phyloP scores from a whole-genome alignment of 2,888 invertebrate species.

The Aspidapion aeneum region DNA sequence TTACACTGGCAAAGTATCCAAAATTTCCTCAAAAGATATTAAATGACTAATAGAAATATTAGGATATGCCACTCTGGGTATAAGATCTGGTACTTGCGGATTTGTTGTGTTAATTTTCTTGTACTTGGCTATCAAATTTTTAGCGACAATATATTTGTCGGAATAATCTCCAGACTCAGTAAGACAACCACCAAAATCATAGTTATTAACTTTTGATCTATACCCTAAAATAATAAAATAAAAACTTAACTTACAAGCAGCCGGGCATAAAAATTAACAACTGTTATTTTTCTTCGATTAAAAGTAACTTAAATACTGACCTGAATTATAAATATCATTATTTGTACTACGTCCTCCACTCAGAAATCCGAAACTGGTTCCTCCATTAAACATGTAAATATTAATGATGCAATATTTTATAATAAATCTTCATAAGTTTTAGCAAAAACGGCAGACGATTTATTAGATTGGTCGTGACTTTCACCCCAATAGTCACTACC shows the following conservation, averaged over 20 bases:
- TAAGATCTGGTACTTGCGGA: constrained; percentile 40
- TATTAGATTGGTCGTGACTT: constrained; percentile 29
- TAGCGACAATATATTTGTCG: constrained; percentile 60
- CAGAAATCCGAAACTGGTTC: constrained; percentile 78
- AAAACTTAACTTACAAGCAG: background rate
- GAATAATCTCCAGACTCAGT: constrained; percentile 88
- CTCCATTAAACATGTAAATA: constrained; percentile 91
- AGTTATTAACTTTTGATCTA: constrained; percentile 45
- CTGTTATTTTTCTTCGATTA: background rate
- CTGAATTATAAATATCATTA: constrained; percentile 22
- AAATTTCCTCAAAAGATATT: constrained; percentile 26
- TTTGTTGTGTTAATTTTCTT: constrained; percentile 37
- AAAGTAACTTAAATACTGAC: constrained; percentile 12
- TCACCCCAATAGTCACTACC: constrained; percentile 58
- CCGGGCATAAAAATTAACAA: background rate
- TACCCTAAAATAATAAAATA: constrained; percentile 12
- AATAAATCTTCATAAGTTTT: constrained; percentile 31
- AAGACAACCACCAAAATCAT: constrained; percentile 79
- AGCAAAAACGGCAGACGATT: constrained; percentile 27
- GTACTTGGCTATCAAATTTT: constrained; percentile 51
- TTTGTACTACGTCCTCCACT: constrained; percentile 36
- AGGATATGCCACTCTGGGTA: constrained; percentile 40
- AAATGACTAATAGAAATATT: constrained; percentile 29
- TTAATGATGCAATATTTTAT: constrained; percentile 62
- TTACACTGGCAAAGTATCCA: constrained; percentile 28